phyloP scores from a whole-genome alignment of 2,113 vertebrate genomes.

The Chionis minor region DNA sequence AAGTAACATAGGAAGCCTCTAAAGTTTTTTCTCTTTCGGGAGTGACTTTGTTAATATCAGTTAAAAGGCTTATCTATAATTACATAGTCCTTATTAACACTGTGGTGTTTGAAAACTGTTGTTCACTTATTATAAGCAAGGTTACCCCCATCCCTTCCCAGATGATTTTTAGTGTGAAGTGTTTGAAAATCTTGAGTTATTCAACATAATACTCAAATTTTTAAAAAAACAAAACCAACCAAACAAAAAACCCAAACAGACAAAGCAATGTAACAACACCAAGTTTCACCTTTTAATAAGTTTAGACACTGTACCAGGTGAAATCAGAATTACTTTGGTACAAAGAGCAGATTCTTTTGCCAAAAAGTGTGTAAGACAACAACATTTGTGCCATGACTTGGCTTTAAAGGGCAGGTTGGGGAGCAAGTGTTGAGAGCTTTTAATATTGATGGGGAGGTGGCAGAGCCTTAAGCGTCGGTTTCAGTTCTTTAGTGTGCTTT shows the following conservation, averaged over 20 bases:
- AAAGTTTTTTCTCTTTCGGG: background rate
- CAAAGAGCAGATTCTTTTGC: background rate
- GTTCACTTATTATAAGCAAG: background rate
- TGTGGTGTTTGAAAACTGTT: background rate
- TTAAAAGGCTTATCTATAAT: constrained; percentile 21
- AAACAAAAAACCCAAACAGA: background rate
- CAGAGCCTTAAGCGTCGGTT: background rate
- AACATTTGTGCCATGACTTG: background rate
- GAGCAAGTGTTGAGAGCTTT: background rate
- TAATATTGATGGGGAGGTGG: background rate
- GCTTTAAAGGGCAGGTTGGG: background rate
- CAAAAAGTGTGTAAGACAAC: background rate
- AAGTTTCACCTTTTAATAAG: background rate
- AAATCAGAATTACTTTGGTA: background rate
- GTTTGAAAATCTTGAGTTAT: background rate
- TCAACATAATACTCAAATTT: background rate
- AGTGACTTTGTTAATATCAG: constrained; percentile 26
- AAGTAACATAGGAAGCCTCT: background rate
- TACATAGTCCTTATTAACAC: background rate
- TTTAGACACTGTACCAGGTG: background rate
- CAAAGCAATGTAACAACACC: background rate
- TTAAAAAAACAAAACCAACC: background rate
- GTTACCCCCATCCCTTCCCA: background rate
- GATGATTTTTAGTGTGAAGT: background rate
- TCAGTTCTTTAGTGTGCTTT: background rate